Base-by-base conservation (phyloP, 2,797 vertebrate species). In the Florisuga fusca region DNA sequence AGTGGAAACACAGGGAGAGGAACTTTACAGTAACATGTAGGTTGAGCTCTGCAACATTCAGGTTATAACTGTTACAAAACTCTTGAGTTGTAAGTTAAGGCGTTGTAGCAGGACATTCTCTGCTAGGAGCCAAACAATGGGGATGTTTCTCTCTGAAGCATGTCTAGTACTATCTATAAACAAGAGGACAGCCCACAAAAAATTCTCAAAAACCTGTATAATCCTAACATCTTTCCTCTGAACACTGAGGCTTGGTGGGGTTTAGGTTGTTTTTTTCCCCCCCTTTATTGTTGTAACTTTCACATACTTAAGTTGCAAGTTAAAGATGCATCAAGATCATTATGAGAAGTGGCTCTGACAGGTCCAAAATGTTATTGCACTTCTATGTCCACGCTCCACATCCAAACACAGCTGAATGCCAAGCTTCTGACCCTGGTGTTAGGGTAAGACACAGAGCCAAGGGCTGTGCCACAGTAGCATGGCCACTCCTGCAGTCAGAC, bases 21-120 rank as follows among this genome's bases (percentile, higher is more conserved):
- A 53, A 73, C 29, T 63, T 59, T 43, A 61, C 50, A 53, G 2
- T 6, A 74, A 33, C 2, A 3, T 0, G 2, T 25, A 25, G 0
- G 0, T 1, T 50, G 29, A 86, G 34, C 41, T 61, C 64, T 67
- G 54, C 1, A 7, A 38, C 34, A 27, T 29, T 61, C 74, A 68
- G 2, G 22, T 36, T 50, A 50, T 20, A 74, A 45, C 21, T 41
- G 36, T 25, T 63, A 19, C n/a, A 31, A 75, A 86, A 55, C 46
- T 50, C 51, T 14, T 5, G 38, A 48, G 31, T 2, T 62, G 25
- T 16, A 64, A 31, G 13, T 69, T 29, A 62, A 71, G 19, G 64
- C 29, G 19, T 8, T 25, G 29, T 5, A 90, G 31, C 15, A 6
- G 11, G 53, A 55, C 9, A 22, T 76, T 53, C 43, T 1, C 43